Base-by-base conservation (phyloP, 2,797 vertebrate species). In the Kryptolebias ocellatus region DNA sequence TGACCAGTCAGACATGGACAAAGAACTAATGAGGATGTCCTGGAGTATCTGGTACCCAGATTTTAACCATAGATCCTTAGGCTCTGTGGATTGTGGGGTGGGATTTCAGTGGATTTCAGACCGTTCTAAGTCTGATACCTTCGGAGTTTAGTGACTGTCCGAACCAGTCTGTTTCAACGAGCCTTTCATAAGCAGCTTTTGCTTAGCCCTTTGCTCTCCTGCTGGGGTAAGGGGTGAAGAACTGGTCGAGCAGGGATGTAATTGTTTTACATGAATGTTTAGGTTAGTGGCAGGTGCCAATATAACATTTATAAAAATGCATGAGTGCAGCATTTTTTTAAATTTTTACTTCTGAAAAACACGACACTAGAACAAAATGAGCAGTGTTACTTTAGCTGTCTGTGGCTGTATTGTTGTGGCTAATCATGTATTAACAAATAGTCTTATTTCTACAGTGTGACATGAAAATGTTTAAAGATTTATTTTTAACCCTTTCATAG, bases 401-500 rank as follows among this genome's bases (percentile, higher is more conserved):
- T 18, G 17, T 49, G 47, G n/a, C 9, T 18, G 18, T n/a, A 47
- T n/a, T 47, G 46, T 47, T 47, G 46, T 47, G 16, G 17, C 16
- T 6, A 47, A 46, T 16, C 0, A 3, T 16, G 15, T 14, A 4
- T 45, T 1, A 17, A 17, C 44, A 29, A 8, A 39, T 24, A 20
- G 45, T 14, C 59, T 17, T 4, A 44, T 1, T 18, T 45, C 11
- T 31, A 18, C 2, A 42, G 11, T 49, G 1, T 24, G 14, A 44
- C 1, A 0, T 54, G 1, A 60, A 37, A 31, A 31, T 7, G 31
- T 27, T 57, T 39, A 55, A 49, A 1, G 6, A 20, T 5, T 46
- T 44, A 53, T 3, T 52, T 65, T 62, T 59, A 1, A 28, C 55
- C 20, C 52, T 29, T 15, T 14, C 67, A 6, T n/a, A 55, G 58